Base-by-base conservation (phyloP, 1,140 invertebrate species). In the Drosophila asahinai region DNA sequence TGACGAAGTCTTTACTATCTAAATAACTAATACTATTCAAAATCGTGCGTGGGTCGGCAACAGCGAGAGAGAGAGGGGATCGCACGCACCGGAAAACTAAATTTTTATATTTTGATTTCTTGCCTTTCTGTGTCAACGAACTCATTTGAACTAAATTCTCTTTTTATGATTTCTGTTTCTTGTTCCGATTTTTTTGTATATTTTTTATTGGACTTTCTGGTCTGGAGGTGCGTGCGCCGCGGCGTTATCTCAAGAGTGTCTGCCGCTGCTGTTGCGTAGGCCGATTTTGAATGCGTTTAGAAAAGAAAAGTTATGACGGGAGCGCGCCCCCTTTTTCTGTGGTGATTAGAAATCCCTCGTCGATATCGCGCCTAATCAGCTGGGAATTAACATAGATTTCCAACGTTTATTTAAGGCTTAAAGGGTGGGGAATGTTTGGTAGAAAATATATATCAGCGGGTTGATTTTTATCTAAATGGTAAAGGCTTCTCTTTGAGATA, bases 121-220 rank as follows among this genome's bases (percentile, higher is more conserved):
- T 79, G 54, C 64, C 25, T 89, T 89, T 89, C 51, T 89, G 86
- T 86, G 84, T 89, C 84, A 89, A 84, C 80, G 86, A 89, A 89
- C 84, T 84, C 74, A 60, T 54, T 48, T 89, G 86, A 89, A 89
- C 84, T 90, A 84, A 90, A 90, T 89, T 84, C 70, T 71, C 71
- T 70, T 87, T 81, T 81, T 73, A 72, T 73, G 81, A 83, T 77
- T 71, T 59, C 54, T 61, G 45, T 67, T 83, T 83, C 73, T 75
- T 60, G 40, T 54, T 60, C 55, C 77, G 73, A 52, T 38, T 83
- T 87, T 76, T 49, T 73, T 3, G 3, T 3, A 25, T 25, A 63
- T 57, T 62, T 64, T 49, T 30, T 57, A 80, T 80, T 66, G 48
- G 36, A 33, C 51, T 67, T 63, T 60, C 47, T 22, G 42, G 30